Conservation (phyloP, 2,113 vertebrate species). For the Carollia perspicillata region DNA sequence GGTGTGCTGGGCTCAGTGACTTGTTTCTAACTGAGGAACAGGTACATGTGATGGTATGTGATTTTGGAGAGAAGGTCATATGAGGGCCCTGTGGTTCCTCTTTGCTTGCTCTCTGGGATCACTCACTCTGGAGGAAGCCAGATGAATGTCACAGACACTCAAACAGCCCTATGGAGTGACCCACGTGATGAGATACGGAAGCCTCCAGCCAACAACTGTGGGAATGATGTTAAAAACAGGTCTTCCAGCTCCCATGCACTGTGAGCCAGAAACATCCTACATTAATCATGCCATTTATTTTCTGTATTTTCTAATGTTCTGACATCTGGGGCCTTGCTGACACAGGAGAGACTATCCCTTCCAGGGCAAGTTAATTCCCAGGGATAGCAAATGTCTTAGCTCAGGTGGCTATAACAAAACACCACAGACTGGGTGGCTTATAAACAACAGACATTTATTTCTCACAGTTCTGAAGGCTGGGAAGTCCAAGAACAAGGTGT, state of each 20-base stretch:
- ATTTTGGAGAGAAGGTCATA: not conserved
- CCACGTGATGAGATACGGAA: not conserved
- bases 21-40: not conserved
- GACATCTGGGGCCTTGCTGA: not conserved
- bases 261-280: not conserved
- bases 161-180: not conserved
- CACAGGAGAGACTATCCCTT: not conserved
- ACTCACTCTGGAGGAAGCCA: not conserved
- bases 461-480: not conserved
- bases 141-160: not conserved
- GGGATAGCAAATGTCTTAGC: not conserved
- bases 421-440: not conserved
- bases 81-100: not conserved
- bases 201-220: too few species aligned
- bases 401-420: fast-evolving
- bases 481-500: not conserved
- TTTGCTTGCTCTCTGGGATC: not conserved
- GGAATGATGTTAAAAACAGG: not conserved
- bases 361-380: not conserved
- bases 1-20: too few species aligned
- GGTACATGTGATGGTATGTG: not conserved
- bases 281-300: not conserved
- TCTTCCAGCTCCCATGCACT: too few species aligned
- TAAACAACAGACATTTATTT: not conserved
- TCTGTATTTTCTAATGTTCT: not conserved